Percentiles rank a stretch among this genome's conserved stretches.
These are phyloP conservation scores for Cheirogaleus major DNA, from an alignment of 2,797 vertebrate species.

Conservation along the genomic window DNA sequence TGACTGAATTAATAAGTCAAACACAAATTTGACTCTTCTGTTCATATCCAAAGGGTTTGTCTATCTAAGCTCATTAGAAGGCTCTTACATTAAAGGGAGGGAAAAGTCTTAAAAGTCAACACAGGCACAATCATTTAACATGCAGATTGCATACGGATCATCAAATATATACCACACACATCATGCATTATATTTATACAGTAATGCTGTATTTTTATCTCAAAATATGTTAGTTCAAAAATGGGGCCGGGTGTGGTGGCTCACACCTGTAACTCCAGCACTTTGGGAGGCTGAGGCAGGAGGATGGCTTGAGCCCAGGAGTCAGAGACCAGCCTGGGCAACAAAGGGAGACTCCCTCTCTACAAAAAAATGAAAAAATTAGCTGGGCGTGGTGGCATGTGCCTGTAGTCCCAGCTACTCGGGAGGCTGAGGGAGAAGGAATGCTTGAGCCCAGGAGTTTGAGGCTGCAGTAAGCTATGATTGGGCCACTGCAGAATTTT, in stretches of 20 bases:
- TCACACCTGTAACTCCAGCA: neutral
- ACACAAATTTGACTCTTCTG: slow-evolving; percentile 37
- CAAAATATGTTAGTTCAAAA: slow-evolving; percentile 50
- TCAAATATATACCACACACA: slow-evolving; percentile 56
- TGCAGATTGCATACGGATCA: slow-evolving; percentile 42
- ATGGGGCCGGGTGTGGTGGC: neutral
- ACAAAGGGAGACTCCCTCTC: neutral
- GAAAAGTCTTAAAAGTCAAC: slow-evolving; percentile 40
- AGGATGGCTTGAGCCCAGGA: neutral
- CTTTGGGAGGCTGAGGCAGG: neutral
- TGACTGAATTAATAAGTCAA: slow-evolving; percentile 33
- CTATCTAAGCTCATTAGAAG: slow-evolving; percentile 18
- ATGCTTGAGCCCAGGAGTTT: neutral
- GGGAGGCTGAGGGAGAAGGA: neutral
- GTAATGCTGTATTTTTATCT: slow-evolving; percentile 26
- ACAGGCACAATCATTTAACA: slow-evolving; percentile 29
- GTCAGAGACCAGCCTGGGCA: neutral
- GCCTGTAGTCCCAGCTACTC: neutral
- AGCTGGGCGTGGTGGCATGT: neutral
- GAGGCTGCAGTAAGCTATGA: neutral
- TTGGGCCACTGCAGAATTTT: neutral
- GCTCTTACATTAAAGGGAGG: slow-evolving; percentile 7
- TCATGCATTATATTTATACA: slow-evolving; percentile 55
- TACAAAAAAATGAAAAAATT: neutral
- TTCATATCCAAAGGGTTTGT: slow-evolving; percentile 22